Conservation (phyloP, 2,113 vertebrate species). For the Oryctolagus cuniculus region DNA sequence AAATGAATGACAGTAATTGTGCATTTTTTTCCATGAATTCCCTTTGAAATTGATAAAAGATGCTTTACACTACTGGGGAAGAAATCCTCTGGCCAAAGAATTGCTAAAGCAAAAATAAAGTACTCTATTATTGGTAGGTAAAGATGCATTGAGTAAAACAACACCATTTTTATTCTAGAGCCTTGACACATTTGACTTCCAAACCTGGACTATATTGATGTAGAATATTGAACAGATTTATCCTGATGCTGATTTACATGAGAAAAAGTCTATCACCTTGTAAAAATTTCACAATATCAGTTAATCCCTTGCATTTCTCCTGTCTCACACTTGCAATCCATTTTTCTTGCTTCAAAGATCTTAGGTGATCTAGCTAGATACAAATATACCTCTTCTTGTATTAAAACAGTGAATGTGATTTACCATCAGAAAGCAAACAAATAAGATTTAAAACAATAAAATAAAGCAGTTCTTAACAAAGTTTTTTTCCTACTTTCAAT, state of each 20-base stretch:
- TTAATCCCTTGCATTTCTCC: not conserved
- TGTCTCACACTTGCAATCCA: not conserved
- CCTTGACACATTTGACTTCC: not conserved
- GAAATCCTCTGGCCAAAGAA: not conserved
- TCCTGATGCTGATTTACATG: conserved; percentile 33
- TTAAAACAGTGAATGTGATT: not conserved
- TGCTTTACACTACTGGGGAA: not conserved
- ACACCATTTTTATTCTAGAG: not conserved
- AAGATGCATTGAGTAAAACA: not conserved
- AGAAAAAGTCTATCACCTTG: not conserved
- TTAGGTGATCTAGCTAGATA: not conserved
- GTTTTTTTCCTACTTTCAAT: not conserved
- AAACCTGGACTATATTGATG: not conserved
- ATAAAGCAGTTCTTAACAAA: not conserved
- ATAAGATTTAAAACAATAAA: not conserved
- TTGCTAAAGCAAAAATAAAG: not conserved
- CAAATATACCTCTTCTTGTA: not conserved
- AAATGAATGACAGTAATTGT: not conserved
- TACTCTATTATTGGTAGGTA: not conserved
- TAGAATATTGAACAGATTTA: not conserved
- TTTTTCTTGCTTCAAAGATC: not conserved
- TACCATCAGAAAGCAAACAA: conserved; percentile 20
- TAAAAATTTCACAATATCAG: not conserved
- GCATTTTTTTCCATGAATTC: not conserved
- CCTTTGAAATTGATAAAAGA: conserved; percentile 16